Evolutionary conservation across 2,888 invertebrate species (phyloP).

Genomic region (Petrolisthes cinctipes): DNA sequence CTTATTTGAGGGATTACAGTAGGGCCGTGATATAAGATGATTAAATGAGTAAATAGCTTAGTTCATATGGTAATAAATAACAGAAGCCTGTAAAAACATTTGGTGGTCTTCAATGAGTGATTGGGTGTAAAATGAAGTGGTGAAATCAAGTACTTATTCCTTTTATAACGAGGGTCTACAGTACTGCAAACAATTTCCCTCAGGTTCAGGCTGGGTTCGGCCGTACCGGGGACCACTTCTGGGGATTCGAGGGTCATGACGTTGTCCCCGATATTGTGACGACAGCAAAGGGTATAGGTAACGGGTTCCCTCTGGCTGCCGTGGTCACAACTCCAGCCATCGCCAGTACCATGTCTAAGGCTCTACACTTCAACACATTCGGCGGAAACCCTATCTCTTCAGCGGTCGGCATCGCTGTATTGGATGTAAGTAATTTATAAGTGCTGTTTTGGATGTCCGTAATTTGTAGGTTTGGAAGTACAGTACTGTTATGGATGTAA

Average conservation of each 20-base stretch:
- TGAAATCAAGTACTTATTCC: background rate
- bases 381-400: constrained; percentile 95
- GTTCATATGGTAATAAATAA: too few relatives aligned
- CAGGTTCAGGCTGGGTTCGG: constrained; percentile 97
- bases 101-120: background rate
- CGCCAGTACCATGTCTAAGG: constrained; percentile 81
- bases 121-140: too few relatives aligned
- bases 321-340: constrained; percentile 93
- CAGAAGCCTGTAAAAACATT: background rate
- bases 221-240: constrained; percentile 91
- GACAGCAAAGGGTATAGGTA: constrained; percentile 91
- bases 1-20: too few relatives aligned
- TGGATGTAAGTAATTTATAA: constrained; percentile 78
- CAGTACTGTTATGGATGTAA: background rate
- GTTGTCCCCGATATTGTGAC: constrained; percentile 94
- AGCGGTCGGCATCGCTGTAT: constrained; percentile 88
- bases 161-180: background rate
- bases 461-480: background rate
- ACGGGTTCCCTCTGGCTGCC: constrained; percentile 96
- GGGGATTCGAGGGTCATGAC: constrained; percentile 94
- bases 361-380: constrained; percentile 93
- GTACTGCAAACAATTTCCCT: background rate
- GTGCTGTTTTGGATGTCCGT: background rate
- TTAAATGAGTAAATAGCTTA: background rate
- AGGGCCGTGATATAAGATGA: background rate